A percentile compares a stretch with the other conserved stretches of the same genome.
Conservation (phyloP, 2,888 invertebrate species). For the Periphyllus acericola region DNA sequence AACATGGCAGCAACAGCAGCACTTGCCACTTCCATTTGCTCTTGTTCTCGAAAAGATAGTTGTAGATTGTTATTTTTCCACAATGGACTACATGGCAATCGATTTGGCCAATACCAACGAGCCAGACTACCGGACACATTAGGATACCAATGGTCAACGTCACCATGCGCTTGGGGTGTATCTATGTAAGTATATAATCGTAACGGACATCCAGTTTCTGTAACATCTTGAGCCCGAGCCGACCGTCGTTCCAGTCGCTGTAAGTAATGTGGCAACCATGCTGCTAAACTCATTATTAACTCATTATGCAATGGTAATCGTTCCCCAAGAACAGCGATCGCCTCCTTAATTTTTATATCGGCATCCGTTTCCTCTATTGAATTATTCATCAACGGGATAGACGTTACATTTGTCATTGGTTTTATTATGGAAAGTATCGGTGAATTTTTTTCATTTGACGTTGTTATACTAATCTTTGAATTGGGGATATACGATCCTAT, state of each 20-base stretch:
- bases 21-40: background rate
- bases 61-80: background rate
- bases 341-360: background rate
- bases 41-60: background rate
- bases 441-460: background rate
- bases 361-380: background rate
- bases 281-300: background rate
- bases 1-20: background rate
- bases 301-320: slow-evolving; percentile 12
- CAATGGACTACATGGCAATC: background rate
- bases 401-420: background rate
- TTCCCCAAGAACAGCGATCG: background rate
- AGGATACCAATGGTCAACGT: slow-evolving; percentile 27
- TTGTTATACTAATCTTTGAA: background rate
- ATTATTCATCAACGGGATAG: background rate
- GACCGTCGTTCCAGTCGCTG: background rate
- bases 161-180: background rate
- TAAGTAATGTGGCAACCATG: slow-evolving; percentile 7
- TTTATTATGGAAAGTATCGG: background rate
- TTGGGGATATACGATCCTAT: too few species aligned
- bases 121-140: background rate
- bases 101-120: slow-evolving; percentile 42
- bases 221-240: background rate
- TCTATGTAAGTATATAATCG: slow-evolving; percentile 29
- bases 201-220: slow-evolving; percentile 4